Conservation (phyloP, 2,113 vertebrate genomes). For the Phrynosoma blainvillii region DNA sequence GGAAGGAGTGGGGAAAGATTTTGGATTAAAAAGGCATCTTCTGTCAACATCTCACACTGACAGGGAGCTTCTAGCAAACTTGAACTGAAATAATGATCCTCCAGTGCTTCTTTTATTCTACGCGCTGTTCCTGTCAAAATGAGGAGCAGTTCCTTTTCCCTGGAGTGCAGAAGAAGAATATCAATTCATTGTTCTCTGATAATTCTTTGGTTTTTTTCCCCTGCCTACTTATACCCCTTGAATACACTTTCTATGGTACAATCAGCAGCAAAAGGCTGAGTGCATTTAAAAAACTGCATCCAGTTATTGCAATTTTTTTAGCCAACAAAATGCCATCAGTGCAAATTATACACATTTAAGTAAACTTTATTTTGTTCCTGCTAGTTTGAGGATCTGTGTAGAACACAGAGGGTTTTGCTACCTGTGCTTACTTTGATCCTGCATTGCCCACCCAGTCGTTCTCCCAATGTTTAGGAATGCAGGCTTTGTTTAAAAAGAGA, state of each 20-base stretch:
- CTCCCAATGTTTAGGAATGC: background rate
- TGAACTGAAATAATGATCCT: background rate
- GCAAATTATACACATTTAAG: background rate
- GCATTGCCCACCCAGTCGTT: background rate
- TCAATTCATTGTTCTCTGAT: background rate
- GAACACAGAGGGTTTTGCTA: background rate
- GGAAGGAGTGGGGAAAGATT: background rate
- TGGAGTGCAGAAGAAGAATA: background rate
- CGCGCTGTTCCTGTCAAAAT: background rate
- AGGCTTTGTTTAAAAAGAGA: background rate
- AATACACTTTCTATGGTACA: background rate
- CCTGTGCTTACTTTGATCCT: background rate
- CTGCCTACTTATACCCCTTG: background rate
- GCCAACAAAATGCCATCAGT: background rate
- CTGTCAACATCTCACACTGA: background rate
- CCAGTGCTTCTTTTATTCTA: background rate
- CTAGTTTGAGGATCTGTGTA: background rate
- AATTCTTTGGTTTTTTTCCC: background rate
- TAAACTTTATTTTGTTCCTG: background rate
- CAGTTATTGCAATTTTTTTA: background rate
- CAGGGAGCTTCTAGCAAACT: background rate
- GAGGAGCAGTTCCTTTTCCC: background rate
- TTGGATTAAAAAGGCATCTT: background rate
- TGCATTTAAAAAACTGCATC: background rate
- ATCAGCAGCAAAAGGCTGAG: background rate